A percentile compares a stretch with the other conserved stretches of the same genome.
These are phyloP conservation scores for Pammene aurita DNA, from an alignment of 2,888 invertebrate genomes.

Conservation along the genomic window DNA sequence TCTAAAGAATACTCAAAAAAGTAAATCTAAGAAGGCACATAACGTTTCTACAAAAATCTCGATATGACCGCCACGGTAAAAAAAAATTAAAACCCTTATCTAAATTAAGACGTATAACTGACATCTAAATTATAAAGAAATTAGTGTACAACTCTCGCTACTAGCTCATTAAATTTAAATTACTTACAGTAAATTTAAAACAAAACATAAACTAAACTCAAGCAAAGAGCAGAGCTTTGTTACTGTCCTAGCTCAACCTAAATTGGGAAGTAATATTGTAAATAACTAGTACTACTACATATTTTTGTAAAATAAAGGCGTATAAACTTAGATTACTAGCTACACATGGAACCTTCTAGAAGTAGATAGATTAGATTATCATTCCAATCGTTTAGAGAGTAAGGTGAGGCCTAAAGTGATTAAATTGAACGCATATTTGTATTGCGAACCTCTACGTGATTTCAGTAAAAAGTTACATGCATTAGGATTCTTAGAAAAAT, in stretches of 20 bases:
- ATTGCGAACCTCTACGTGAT: no score
- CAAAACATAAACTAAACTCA: background rate
- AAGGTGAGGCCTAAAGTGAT: no score
- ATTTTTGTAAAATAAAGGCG: background rate
- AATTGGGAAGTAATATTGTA: conserved; percentile 2
- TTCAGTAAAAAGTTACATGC: no score
- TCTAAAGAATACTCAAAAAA: no score
- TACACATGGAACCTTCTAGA: background rate
- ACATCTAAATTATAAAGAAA: background rate
- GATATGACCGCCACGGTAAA: background rate
- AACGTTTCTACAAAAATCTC: background rate
- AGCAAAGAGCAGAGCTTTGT: background rate
- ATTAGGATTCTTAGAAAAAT: no score
- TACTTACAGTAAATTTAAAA: background rate
- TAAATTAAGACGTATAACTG: background rate
- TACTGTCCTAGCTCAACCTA: conserved; percentile 9
- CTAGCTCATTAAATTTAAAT: background rate
- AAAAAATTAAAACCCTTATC: background rate
- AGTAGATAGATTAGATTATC: background rate
- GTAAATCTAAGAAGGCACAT: no score
- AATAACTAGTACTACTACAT: background rate
- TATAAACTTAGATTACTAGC: background rate
- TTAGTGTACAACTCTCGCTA: no score
- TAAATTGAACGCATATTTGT: no score
- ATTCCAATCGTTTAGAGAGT: no score